Evolutionary conservation across 2,113 vertebrate genomes (phyloP), one percentile per base, ranked within the genome.

Genomic region (Oreochromis niloticus): DNA sequence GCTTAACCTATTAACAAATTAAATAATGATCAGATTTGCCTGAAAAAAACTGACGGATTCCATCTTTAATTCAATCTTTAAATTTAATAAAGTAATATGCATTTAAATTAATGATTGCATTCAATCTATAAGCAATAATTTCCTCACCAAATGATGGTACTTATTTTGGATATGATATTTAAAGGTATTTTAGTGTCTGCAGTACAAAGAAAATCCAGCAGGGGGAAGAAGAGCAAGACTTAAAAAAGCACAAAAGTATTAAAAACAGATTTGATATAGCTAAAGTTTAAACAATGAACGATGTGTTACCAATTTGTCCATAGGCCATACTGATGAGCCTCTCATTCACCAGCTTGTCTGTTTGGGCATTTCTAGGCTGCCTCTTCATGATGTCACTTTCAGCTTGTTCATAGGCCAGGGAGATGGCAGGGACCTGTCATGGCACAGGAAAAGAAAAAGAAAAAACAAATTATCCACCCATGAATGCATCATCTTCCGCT

Each of bases 361-460:
- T 39, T 39, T 66, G 17, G 17, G 61, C 61, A 66, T 66, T 66
- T 66, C 61, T 66, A 12, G 61, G 61, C 34, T 66, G 34, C 17
- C 61, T 66, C 61, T 66, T 66, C 61, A 66, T 66, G 61, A 66
- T 66, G 61, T 66, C 61, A 66, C 61, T 66, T 13, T 66, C 61
- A 66, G 61, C 61, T n/a, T 66, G 61, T 66, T 66, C 61, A 66
- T 66, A 66, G 2, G 61, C 61, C 10, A 66, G 34, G 34, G 61
- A 66, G 34, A 66, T 66, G 34, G 61, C 61, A 66, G 61, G 61
- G 61, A 66, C 61, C 61, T 99, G 87, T 50, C 9, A 14, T 12
- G 54, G 6, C 3, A 63, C 2, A 36, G 75, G 55, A 9, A 27
- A 50, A 68, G 4, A 27, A 7, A 2, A 71, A 41, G n/a, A 12